Evolutionary conservation across 2,113 vertebrate species (phyloP).

Genomic region (Vireo altiloquus): DNA sequence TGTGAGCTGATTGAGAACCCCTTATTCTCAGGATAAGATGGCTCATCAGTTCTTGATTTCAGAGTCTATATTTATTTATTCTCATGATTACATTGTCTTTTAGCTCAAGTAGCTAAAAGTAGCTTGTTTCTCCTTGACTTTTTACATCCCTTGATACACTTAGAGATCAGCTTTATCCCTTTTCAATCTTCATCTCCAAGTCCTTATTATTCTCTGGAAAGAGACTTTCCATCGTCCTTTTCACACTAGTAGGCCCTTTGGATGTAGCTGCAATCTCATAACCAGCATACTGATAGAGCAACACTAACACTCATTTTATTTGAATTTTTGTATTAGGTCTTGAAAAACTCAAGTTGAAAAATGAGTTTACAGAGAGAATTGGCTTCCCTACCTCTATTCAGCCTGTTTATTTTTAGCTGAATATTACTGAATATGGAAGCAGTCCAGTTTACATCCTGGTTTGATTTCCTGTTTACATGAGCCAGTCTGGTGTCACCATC

Average conservation of each 20-base stretch:
- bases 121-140: not conserved
- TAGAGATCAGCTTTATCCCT: not conserved
- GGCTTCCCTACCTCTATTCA: slow-evolving; percentile 20
- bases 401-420: slow-evolving; percentile 64
- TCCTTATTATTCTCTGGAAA: not conserved
- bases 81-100: not conserved
- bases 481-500: slow-evolving; percentile 51
- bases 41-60: not conserved
- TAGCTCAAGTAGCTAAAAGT: not conserved
- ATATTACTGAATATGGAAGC: slow-evolving; percentile 61
- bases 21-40: not conserved
- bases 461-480: slow-evolving; percentile 71
- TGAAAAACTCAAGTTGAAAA: not conserved
- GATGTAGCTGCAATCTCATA: not conserved
- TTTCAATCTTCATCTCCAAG: not conserved
- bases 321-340: not conserved
- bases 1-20: not conserved
- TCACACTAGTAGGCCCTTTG: not conserved
- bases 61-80: not conserved
- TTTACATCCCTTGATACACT: not conserved
- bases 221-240: not conserved
- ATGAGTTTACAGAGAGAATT: not conserved
- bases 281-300: not conserved
- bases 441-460: slow-evolving; percentile 69
- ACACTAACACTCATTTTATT: not conserved